phyloP scores from a whole-genome alignment of 92 coral and sea anemone genomes.

The Parazoanthus darwini region DNA sequence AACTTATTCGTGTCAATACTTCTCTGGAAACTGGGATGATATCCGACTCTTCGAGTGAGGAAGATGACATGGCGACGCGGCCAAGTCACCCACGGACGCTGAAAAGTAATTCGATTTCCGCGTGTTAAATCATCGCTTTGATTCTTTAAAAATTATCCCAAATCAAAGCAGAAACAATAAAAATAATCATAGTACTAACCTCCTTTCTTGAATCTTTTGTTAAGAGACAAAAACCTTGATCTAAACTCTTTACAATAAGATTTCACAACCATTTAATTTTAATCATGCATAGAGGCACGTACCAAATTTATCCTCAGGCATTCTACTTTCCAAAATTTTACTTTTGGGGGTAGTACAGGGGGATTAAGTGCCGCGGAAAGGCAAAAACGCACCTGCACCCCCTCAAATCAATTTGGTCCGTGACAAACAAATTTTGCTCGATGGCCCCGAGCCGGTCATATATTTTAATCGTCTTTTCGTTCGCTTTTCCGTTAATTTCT shows the following conservation, averaged over 20 bases:
- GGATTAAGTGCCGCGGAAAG: constrained; percentile 10
- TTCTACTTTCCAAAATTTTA: constrained; percentile 25
- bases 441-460: neutral
- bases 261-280: constrained; percentile 11
- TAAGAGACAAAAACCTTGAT: constrained; percentile 10
- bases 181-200: constrained; percentile 4
- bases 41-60: neutral
- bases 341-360: constrained; percentile 6
- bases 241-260: neutral
- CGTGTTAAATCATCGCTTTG: neutral
- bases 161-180: constrained; percentile 5
- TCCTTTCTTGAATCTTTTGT: constrained; percentile 2
- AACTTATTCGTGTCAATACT: constrained; percentile 17
- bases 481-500: neutral
- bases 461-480: neutral
- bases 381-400: constrained; percentile 7
- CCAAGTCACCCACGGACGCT: neutral
- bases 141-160: neutral
- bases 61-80: neutral
- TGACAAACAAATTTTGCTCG: neutral
- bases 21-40: neutral
- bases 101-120: constrained; percentile 9
- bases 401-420: neutral
- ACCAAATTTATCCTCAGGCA: constrained; percentile 22
- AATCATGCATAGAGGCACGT: constrained; percentile 1